These are phyloP conservation scores for Myodes glareolus DNA, from an alignment of 2,113 vertebrate species.

Conservation along the genomic window DNA sequence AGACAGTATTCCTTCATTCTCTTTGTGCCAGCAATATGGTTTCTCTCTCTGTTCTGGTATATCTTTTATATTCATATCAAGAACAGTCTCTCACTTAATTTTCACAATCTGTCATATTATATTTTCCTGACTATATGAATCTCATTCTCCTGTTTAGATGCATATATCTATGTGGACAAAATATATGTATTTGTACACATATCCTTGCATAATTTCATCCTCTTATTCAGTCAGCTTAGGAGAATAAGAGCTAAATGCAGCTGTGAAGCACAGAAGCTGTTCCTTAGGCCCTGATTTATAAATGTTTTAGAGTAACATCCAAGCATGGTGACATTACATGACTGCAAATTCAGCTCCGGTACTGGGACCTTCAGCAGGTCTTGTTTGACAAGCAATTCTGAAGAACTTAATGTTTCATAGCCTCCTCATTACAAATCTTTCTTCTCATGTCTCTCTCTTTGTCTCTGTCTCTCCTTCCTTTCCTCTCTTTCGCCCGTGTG, in stretches of 20 bases:
- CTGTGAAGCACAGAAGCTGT: constrained; percentile 64
- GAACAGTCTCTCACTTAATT: not conserved
- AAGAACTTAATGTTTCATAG: not conserved
- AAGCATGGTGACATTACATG: constrained; percentile 59
- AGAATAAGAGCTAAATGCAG: constrained; percentile 64
- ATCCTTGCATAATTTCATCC: not conserved
- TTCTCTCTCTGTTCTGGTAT: not conserved
- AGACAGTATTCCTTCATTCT: not conserved
- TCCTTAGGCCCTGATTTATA: constrained; percentile 74
- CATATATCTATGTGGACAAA: not conserved
- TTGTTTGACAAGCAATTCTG: constrained; percentile 45
- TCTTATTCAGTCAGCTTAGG: not conserved
- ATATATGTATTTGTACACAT: not conserved
- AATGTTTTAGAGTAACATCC: constrained; percentile 60
- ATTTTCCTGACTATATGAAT: not conserved
- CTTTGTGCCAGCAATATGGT: not conserved
- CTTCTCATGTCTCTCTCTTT: not conserved
- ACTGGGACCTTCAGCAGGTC: not conserved
- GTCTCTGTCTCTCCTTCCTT: not conserved
- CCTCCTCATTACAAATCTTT: not conserved
- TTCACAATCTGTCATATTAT: not conserved
- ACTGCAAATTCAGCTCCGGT: constrained; percentile 61
- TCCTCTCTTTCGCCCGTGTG: not conserved
- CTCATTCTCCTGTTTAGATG: not conserved
- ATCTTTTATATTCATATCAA: constrained; percentile 13